Evolutionary conservation across 2,797 vertebrate species (phyloP).

Genomic region (Rhodeus uyekii): DNA sequence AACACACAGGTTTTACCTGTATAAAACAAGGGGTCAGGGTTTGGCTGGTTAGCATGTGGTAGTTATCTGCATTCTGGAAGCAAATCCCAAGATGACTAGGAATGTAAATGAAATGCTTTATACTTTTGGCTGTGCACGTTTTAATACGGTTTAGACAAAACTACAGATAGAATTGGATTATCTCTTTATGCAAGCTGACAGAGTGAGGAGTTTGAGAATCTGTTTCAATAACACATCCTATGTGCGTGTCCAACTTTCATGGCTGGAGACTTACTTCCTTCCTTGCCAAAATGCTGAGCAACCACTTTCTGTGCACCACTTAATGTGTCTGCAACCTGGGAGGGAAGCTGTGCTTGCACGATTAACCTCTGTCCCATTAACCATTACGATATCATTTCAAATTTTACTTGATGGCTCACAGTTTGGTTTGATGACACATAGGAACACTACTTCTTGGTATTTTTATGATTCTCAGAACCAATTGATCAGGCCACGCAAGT

Average conservation of each 20-base stretch:
- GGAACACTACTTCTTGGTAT: neutral
- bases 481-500: neutral
- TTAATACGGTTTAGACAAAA: neutral
- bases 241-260: neutral
- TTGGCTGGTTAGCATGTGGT: neutral
- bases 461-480: neutral
- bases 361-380: slow-evolving; percentile 9
- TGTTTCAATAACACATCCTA: neutral
- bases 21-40: neutral
- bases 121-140: neutral
- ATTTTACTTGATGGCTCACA: neutral
- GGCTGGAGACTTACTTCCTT: slow-evolving; percentile 21
- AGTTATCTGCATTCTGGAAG: neutral
- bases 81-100: neutral
- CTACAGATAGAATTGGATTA: neutral
- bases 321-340: neutral
- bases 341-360: neutral
- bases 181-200: neutral
- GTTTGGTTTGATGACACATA: slow-evolving; percentile 13
- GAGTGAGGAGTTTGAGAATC: neutral
- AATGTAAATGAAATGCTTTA: neutral
- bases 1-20: neutral
- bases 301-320: slow-evolving; percentile 23
- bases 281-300: slow-evolving; percentile 36
- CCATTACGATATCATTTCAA: neutral